Evolutionary conservation across 2,888 invertebrate species (phyloP), one percentile per base, ranked within the genome.

Genomic region (Leucophora obtusa): DNA sequence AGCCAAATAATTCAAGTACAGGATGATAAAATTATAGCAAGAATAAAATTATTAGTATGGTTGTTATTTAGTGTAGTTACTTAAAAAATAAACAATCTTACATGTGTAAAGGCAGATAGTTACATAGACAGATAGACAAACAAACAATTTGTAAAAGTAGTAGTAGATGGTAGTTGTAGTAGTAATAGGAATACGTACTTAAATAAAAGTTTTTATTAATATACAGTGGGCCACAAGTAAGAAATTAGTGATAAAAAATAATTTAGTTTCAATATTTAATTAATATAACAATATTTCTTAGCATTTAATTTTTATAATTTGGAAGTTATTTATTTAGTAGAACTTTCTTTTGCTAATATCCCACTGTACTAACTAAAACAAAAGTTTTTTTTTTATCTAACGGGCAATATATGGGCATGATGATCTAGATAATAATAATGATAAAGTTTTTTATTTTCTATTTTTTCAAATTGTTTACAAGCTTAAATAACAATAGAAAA

Each of bases 391-490:
- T 28, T 28, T 28, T 28, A 21, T 21, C 75, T 54, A 71, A 77
- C 59, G 53, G 65, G 59, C 71, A 66, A 71, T 71, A 54, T 77
- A 77, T 54, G 71, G 54, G 53, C 71, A 71, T 66, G 60, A 62
- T 68, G 66, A 71, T 71, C 54, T 56, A 65, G 56, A 75, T 66
- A 50, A 51, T 51, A 54, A 66, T 56, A 54, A 66, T 72, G 76
- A 73, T 77, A 77, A 81, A 81, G 59, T 81, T 81, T 71, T 72
- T n/a, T 33, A 53, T 50, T 69, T 33, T 28, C 1, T 7, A 6
- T 28, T 56, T 17, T 58, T 54, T 28, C 5, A 53, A 28, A 50
- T 65, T 80, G 68, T 80, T 80, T 72, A 80, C 72, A 63, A 72
- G 58, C 54, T 65, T 11, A 54, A 68, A 79, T 21, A 66, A 54